phyloP scores from a whole-genome alignment of 2,797 vertebrate genomes.

The Brotula barbata region DNA sequence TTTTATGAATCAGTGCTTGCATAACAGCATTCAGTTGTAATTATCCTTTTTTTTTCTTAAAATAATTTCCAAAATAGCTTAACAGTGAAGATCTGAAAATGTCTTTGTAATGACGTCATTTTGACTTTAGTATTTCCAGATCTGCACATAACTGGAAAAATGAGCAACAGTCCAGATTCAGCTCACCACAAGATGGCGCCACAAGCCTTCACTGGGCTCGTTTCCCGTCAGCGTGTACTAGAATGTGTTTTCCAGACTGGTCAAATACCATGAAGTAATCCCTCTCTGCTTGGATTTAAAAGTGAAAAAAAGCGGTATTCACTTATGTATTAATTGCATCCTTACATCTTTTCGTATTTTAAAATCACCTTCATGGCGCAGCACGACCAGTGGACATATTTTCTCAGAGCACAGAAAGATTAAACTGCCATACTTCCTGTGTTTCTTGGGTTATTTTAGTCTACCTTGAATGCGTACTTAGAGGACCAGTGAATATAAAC shows the following conservation, averaged over 20 bases:
- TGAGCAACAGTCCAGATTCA: not conserved
- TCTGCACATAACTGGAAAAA: too few species aligned
- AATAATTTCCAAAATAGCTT: too few species aligned
- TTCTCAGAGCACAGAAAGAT: not conserved
- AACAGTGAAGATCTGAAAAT: too few species aligned
- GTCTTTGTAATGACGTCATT: too few species aligned
- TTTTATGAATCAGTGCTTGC: too few species aligned
- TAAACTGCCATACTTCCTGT: not conserved
- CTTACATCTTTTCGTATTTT: not conserved
- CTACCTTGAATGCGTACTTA: conserved; percentile 9
- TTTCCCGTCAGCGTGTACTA: not conserved
- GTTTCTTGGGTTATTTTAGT: not conserved
- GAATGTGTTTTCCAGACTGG: conserved; percentile 3
- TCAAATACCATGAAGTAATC: conserved; percentile 2
- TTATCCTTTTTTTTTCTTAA: too few species aligned
- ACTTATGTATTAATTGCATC: not conserved
- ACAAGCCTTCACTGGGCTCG: conserved; percentile 13
- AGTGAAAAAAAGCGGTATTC: not conserved
- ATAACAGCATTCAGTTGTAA: too few species aligned
- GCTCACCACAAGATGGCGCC: conserved; percentile 56
- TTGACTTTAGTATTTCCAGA: too few species aligned
- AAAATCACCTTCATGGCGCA: not conserved
- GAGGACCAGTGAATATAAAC: conserved; percentile 34
- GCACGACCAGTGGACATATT: not conserved
- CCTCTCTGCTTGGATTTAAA: not conserved